Conservation (phyloP, 2,888 invertebrate genomes). For the Sphinx pinastri region DNA sequence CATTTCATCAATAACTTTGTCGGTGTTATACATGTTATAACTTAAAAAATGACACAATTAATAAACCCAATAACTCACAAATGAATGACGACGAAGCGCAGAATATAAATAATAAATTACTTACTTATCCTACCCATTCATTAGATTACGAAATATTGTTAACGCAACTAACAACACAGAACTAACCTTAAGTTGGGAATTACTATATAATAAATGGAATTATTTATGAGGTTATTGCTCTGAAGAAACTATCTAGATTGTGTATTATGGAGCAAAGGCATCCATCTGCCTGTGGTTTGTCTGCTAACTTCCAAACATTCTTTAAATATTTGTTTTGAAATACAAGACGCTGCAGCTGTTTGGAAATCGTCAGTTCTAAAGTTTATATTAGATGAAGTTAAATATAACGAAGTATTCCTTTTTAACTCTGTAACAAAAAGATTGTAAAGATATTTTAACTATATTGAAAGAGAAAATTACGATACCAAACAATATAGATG, state of each 20-base stretch:
- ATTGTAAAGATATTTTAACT: too few species aligned
- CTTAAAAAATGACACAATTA: too few species aligned
- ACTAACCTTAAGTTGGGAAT: constrained; percentile 41
- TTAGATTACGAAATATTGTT: constrained; percentile 53
- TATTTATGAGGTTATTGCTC: constrained; percentile 42
- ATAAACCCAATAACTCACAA: background rate
- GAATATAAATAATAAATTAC: constrained; percentile 43
- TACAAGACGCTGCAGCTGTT: background rate
- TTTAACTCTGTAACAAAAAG: too few species aligned
- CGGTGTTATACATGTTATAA: too few species aligned
- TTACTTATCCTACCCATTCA: constrained; percentile 50
- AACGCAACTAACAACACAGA: constrained; percentile 39
- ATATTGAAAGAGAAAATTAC: too few species aligned
- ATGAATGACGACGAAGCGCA: constrained; percentile 6
- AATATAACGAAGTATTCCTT: background rate
- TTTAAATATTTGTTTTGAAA: constrained; percentile 2
- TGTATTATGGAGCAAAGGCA: constrained; percentile 34
- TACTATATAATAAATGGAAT: constrained; percentile 53
- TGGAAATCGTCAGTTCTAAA: background rate
- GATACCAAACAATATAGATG: background rate
- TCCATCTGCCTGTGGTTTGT: constrained; percentile 29
- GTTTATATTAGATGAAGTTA: background rate
- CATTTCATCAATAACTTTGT: too few species aligned
- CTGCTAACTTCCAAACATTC: constrained; percentile 6
- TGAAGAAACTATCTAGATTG: constrained; percentile 30